phyloP scores from a whole-genome alignment of 30 jellyfish, hydroid and myxozoan genomes.

The Aurelia sp. region DNA sequence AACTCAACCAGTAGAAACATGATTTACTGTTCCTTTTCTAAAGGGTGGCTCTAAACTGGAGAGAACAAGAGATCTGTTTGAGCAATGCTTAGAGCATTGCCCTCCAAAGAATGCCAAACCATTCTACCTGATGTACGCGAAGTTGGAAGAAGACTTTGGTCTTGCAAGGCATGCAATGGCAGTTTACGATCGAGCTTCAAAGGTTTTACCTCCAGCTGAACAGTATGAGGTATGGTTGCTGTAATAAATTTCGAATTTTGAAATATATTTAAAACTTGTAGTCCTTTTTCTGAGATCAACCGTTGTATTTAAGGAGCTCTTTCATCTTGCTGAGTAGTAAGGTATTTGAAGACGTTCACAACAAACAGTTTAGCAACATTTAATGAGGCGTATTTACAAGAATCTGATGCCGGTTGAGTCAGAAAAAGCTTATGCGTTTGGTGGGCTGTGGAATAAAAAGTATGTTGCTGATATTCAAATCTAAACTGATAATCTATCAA shows the following conservation, averaged over 20 bases:
- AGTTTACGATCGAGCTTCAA: slow-evolving; percentile 97
- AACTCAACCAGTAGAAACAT: background rate
- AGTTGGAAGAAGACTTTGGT: slow-evolving; percentile 97
- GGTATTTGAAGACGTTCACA: too few relatives aligned
- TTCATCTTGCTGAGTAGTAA: too few relatives aligned
- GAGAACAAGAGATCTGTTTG: slow-evolving; percentile 96
- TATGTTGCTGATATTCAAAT: too few relatives aligned
- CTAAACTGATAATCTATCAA: too few relatives aligned
- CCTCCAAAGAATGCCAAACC: slow-evolving; percentile 93
- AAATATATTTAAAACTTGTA: background rate
- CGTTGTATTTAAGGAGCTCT: too few relatives aligned
- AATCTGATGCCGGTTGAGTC: too few relatives aligned
- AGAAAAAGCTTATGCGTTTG: too few relatives aligned
- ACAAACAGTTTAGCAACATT: too few relatives aligned
- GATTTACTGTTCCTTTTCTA: background rate
- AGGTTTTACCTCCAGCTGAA: slow-evolving; percentile 79
- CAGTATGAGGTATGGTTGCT: slow-evolving; percentile 75
- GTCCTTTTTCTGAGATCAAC: background rate
- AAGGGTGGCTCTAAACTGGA: slow-evolving; percentile 96
- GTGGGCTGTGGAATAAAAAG: too few relatives aligned
- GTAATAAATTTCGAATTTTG: background rate
- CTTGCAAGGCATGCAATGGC: slow-evolving; percentile 99
- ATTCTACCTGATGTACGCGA: slow-evolving; percentile 90
- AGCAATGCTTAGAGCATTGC: slow-evolving; percentile 95
- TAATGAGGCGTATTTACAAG: too few relatives aligned